Evolutionary conservation across 2,888 invertebrate genomes (phyloP), one percentile per base, ranked within the genome.

Genomic region (Choreutis nemorana): DNA sequence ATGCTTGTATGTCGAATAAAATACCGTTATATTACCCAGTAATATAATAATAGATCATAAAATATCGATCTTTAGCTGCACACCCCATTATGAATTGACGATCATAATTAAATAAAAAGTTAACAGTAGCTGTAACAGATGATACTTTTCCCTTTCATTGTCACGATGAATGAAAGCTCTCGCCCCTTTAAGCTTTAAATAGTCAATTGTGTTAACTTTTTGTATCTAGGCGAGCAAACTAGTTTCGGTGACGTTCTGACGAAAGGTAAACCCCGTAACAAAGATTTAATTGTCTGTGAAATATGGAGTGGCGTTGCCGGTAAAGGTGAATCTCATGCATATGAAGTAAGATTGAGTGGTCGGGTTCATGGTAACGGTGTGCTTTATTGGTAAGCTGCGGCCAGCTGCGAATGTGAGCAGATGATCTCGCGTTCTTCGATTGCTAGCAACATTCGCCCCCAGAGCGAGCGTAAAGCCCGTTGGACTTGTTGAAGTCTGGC

Each of bases 281-380:
- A 40, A 44, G 42, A 45, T 41, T 40, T 36, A 38, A 43, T 44
- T 30, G 28, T 42, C 41, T 21, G 28, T 27, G 33, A 31, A 11
- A 28, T 28, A 12, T 8, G 23, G 16, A 23, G 26, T 31, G 14
- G 25, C 14, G 7, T 8, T 28, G 23, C 12, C 16, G 29, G 26
- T 32, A 28, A 29, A 23, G 32, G 28, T 30, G 27, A 15, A 32
- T 28, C 25, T 32, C 28, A 51, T 55, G 50, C 51, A 50, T 51
- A 50, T 51, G 37, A 51, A 50, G 45, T 46, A 49, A 48, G 52
- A 53, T 56, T 53, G 50, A 46, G 43, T 47, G 49, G 48, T 53
- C 50, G 50, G 42, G n/a, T 51, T 51, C 41, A 48, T 48, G 50
- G 44, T 27, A 14, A 5, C 9, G 8, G 31, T 26, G 25, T 30